These are phyloP conservation scores for Agapornis canus DNA, from an alignment of 2,797 vertebrate genomes.

Conservation along the genomic window DNA sequence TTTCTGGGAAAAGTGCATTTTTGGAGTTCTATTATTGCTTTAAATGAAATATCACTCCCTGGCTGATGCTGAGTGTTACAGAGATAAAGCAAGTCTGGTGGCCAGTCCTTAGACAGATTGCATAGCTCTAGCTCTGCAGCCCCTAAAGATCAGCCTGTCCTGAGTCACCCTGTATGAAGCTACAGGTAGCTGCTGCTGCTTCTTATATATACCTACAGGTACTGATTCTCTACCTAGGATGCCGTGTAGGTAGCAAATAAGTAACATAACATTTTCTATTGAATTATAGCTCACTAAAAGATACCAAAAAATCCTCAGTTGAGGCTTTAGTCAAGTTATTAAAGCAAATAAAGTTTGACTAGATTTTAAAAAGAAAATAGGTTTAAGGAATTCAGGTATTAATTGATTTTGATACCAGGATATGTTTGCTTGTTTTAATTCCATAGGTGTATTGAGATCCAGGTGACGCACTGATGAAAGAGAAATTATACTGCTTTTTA, in stretches of 20 bases:
- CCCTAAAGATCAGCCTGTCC: neutral
- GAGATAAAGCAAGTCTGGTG: neutral
- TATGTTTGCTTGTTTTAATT: neutral
- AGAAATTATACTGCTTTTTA: neutral
- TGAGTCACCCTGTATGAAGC: neutral
- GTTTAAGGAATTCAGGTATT: neutral
- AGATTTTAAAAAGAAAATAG: neutral
- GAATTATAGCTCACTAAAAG: neutral
- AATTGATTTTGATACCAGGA: neutral
- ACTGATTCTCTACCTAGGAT: neutral
- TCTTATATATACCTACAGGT: neutral
- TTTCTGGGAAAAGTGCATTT: neutral
- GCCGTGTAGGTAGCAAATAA: neutral
- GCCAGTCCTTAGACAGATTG: fast-evolving
- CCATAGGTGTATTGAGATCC: neutral
- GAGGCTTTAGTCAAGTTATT: neutral
- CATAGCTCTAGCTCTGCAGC: neutral
- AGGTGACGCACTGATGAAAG: neutral
- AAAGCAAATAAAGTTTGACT: neutral
- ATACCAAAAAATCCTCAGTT: neutral
- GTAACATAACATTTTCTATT: neutral
- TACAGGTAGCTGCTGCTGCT: neutral
- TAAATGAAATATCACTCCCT: neutral
- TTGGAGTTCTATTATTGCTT: neutral
- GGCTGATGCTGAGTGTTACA: neutral